These are phyloP conservation scores for Hydrolagus colliei DNA, from an alignment of 2,797 vertebrate genomes.

Conservation along the genomic window DNA sequence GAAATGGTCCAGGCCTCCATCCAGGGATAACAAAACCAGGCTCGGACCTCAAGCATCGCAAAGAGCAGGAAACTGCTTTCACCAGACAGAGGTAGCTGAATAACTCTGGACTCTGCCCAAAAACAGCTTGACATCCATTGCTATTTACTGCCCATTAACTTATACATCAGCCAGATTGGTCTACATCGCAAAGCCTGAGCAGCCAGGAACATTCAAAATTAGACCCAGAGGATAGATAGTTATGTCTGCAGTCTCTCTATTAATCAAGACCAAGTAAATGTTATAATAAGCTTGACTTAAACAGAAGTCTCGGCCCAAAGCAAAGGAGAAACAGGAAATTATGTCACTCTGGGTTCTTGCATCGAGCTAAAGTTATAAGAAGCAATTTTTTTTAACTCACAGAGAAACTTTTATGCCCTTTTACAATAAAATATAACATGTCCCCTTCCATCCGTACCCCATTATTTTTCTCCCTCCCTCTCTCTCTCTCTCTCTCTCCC, in stretches of 20 bases:
- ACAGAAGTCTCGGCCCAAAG: slow-evolving; percentile 23
- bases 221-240: slow-evolving; percentile 31
- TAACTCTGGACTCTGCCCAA: slow-evolving; percentile 17
- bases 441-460: too few species aligned
- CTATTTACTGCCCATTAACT: slow-evolving; percentile 31
- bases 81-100: slow-evolving; percentile 30
- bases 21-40: background rate
- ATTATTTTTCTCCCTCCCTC: too few species aligned
- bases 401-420: too few species aligned
- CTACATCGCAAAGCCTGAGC: slow-evolving; percentile 19
- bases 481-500: too few species aligned
- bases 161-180: slow-evolving; percentile 31
- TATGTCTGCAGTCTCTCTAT: slow-evolving; percentile 32
- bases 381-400: background rate
- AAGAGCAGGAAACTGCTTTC: slow-evolving; percentile 30
- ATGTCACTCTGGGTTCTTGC: background rate
- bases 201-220: slow-evolving; percentile 28
- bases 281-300: slow-evolving; percentile 29
- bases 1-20: background rate
- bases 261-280: slow-evolving; percentile 30
- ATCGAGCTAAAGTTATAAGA: slow-evolving; percentile 6
- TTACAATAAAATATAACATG: too few species aligned
- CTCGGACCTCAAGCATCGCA: slow-evolving; percentile 19
- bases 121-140: slow-evolving; percentile 29
- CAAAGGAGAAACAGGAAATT: slow-evolving; percentile 12